Base-by-base conservation (phyloP, 2,888 invertebrate species). In the Caenorhabditis sinica region DNA sequence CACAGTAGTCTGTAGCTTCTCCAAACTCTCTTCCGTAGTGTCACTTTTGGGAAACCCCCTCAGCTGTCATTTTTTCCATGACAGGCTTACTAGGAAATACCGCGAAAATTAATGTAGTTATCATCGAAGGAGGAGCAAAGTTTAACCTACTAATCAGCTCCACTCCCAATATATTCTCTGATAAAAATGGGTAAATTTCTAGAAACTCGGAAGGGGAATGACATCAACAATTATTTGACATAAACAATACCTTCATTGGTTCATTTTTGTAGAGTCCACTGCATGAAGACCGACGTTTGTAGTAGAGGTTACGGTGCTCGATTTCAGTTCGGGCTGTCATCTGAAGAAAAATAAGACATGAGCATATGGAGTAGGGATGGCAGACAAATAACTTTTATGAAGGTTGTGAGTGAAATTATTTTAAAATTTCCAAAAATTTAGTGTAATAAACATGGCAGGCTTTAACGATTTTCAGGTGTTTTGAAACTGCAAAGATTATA, bases 241-340 rank as follows among this genome's bases (percentile, higher is more conserved):
- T n/a, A 25, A 51, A 36, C 8, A 33, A 6, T 33, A 40, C 56
- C 56, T 68, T 74, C 11, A 53, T 15, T 11, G 28, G 61, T 23
- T 73, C 81, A 36, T 20, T 23, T 23, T 56, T 65, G 51, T 83
- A 83, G 6, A 73, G 25, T 17, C 82, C 77, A 20, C 73, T 56
- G 40, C 79, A 83, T 0, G 83, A 83, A 0, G 79, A 33, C n/a
- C 84, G 40, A 20, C 81, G 49, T 30, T 84, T 84, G 43, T 76
- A 76, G 53, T 84, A 76, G n/a, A 81, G 58, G 28, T 81, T 30
- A 15, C 84, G 71, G 28, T 77, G 77, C 36, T 85, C 85, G 40
- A 85, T 85, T 74, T 85, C 85, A 15, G 75, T 79, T 56, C 82
- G 65, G 1, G 85, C 85, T 17, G 85, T 85, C 85, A 85, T 85